Base-by-base conservation (phyloP, 2,888 invertebrate genomes). In the Protophormia terraenovae region DNA sequence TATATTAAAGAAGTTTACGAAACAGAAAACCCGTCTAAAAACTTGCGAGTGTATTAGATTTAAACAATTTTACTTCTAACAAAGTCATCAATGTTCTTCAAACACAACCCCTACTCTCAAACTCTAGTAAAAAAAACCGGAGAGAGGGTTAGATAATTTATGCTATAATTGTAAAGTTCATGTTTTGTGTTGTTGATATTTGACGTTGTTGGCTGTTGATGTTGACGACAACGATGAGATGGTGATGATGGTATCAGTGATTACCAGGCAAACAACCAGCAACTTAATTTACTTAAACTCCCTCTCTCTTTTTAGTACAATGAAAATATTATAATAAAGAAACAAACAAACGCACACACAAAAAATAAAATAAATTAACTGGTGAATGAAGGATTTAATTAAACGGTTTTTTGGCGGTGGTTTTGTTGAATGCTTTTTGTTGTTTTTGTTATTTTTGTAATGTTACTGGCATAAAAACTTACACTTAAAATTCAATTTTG, bases 311-410 rank as follows among this genome's bases (percentile, higher is more conserved):
- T n/a, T n/a, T n/a, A n/a, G 16, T 27, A 47, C 24, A 62, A 71
- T 64, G 45, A 55, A 45, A 75, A 58, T 41, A n/a, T n/a, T n/a
- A n/a, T n/a, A 82, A 79, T 67, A 45, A 62, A 35, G 67, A 47
- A 72, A 35, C 22, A 16, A 55, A 71, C 14, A 45, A 2, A 50
- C 24, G 14, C 50, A 62, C 16, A 66, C 22, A 72, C 19, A 58
- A 76, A 29, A 67, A 60, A 35, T n/a, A 41, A 83, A 79, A 85
- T 85, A 85, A 85, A 82, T 85, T 78, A 82, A 78, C 82, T 75
- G 58, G 58, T 82, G 69, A 78, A 75, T 82, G 47, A 80, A 58
- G 78, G 75, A 82, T 85, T 85, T 75, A 85, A 82, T 85, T 82
- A 85, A 82, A 80, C 38, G 78, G 35, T 66, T 78, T n/a, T 72